Conservation (phyloP, 2,888 invertebrate genomes). For the Heliconius ethilla region DNA sequence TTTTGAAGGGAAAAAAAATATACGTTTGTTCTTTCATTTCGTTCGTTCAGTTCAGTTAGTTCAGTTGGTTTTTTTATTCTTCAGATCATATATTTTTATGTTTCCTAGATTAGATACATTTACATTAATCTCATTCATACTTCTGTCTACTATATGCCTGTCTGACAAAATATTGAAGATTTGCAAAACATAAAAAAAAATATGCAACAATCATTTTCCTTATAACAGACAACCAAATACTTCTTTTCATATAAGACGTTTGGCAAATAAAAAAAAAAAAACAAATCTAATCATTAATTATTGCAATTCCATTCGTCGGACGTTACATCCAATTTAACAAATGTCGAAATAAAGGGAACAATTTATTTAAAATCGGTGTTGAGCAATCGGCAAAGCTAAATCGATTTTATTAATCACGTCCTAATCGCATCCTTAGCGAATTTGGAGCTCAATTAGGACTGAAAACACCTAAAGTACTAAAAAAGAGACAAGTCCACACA, state of each 20-base stretch:
- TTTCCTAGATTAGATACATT: no score
- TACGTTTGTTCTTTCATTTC: no score
- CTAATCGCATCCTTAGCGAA: slow-evolving; percentile 80
- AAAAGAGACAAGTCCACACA: slow-evolving; percentile 55
- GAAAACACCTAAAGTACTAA: slow-evolving; percentile 69
- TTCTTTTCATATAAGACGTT: background rate
- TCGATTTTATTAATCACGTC: slow-evolving; percentile 70
- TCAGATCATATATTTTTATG: no score
- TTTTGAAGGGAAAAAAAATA: background rate
- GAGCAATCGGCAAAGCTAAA: slow-evolving; percentile 55
- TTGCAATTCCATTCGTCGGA: slow-evolving; percentile 35
- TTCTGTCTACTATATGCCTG: no score
- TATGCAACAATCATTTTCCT: slow-evolving; percentile 11
- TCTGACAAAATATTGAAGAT: background rate
- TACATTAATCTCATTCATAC: no score
- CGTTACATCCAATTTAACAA: slow-evolving; percentile 33
- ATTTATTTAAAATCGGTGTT: slow-evolving; percentile 54
- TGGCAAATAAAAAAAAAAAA: slow-evolving; percentile 19
- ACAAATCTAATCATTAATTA: slow-evolving; percentile 36
- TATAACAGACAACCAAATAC: slow-evolving; percentile 9
- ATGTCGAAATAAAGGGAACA: slow-evolving; percentile 50
- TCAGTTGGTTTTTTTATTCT: background rate
- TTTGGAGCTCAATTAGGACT: slow-evolving; percentile 74
- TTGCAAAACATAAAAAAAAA: background rate
- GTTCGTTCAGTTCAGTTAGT: no score